phyloP scores from a whole-genome alignment of 2,797 vertebrate genomes.

The Eleutherodactylus coqui region DNA sequence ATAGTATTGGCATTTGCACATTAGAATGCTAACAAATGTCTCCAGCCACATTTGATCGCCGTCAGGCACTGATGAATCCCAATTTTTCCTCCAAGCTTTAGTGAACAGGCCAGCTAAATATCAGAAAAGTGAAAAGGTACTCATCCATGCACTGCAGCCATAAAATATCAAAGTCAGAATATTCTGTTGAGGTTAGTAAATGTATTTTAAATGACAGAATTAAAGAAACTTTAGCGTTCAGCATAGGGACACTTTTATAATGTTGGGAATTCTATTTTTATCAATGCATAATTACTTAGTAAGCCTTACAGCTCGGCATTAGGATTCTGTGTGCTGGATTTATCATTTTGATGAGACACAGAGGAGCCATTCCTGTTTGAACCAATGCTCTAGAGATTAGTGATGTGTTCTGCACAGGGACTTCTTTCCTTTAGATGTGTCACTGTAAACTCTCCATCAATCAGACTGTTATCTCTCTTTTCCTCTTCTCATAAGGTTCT shows the following conservation, averaged over 20 bases:
- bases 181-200: not conserved
- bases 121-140: slow-evolving; percentile 46
- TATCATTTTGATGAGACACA: slow-evolving; percentile 47
- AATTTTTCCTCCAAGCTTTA: slow-evolving; percentile 32
- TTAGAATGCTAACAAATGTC: slow-evolving; percentile 37
- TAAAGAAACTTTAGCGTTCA: slow-evolving; percentile 7
- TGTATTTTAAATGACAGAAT: slow-evolving; percentile 10
- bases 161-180: slow-evolving; percentile 20
- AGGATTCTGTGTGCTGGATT: slow-evolving; percentile 21
- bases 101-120: slow-evolving; percentile 34
- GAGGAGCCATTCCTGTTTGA: slow-evolving; percentile 41
- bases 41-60: not conserved
- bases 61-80: slow-evolving; percentile 27
- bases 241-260: slow-evolving; percentile 3
- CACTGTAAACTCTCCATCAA: slow-evolving; percentile 56
- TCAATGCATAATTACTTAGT: slow-evolving; percentile 23
- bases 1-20: slow-evolving; percentile 28
- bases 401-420: slow-evolving; percentile 24
- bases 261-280: not conserved
- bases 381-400: slow-evolving; percentile 48
- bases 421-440: slow-evolving; percentile 42
- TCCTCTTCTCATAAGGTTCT: slow-evolving; percentile 36
- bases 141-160: slow-evolving; percentile 38
- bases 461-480: slow-evolving; percentile 44
- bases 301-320: slow-evolving; percentile 24